Percentiles rank a stretch among this genome's conserved stretches.
These are phyloP conservation scores for Teleogryllus occipitalis DNA, from an alignment of 1,140 invertebrate genomes.

Conservation along the genomic window DNA sequence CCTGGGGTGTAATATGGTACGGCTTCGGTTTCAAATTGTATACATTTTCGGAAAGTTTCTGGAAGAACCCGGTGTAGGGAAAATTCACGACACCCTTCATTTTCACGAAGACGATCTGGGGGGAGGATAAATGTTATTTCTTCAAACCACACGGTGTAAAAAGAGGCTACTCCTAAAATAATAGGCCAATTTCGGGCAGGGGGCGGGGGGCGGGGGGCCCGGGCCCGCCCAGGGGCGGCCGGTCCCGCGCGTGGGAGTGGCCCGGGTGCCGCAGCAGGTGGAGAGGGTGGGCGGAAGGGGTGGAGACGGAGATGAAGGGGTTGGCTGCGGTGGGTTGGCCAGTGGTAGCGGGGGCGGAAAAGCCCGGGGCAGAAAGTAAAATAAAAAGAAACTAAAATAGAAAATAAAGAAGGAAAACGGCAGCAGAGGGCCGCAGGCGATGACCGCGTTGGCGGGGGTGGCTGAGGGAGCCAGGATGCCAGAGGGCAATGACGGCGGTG, in stretches of 20 bases:
- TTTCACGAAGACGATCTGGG: neutral
- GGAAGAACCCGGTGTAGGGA: neutral
- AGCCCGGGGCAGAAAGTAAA: too few species aligned
- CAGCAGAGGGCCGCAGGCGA: too few species aligned
- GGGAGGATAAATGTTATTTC: neutral
- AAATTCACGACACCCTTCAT: neutral
- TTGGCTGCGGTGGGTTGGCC: neutral
- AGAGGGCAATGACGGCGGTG: too few species aligned
- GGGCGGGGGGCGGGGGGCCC: too few species aligned
- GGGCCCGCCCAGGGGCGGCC: neutral
- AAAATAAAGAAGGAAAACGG: too few species aligned
- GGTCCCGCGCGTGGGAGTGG: neutral
- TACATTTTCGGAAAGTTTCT: neutral
- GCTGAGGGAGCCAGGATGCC: too few species aligned
- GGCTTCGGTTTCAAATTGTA: neutral
- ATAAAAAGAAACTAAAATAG: too few species aligned
- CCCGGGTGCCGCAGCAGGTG: too few species aligned
- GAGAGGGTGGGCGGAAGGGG: too few species aligned
- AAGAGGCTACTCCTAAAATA: constrained; percentile 4
- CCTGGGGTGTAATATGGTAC: neutral
- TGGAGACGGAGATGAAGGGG: too few species aligned
- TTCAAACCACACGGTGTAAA: neutral
- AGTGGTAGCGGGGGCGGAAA: neutral
- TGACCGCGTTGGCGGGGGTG: too few species aligned
- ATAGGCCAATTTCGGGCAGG: neutral